Evolutionary conservation across 2,113 vertebrate genomes (phyloP), one percentile per base, ranked within the genome.

Genomic region (Corydoras maculifer): DNA sequence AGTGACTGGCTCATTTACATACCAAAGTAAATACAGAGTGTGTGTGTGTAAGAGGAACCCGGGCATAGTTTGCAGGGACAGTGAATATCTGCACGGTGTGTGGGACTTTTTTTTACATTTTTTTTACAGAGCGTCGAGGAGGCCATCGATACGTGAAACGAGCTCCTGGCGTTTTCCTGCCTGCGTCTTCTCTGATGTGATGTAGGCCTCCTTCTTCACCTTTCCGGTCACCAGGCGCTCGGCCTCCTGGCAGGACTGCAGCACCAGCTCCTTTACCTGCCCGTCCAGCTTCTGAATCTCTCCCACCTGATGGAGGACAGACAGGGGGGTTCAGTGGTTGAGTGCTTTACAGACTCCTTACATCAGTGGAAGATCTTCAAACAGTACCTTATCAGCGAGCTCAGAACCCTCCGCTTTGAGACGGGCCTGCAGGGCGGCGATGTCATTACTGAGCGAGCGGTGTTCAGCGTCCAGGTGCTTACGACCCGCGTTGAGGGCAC

Each of bases 371-470:
- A 25, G 18, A 25, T 25, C 18, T 25, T 25, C 18, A 25, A 1
- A 25, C 18, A 25, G 10, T 59, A 94, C 97, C 87, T 97, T 99
- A 58, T 99, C 97, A 0, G 95, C 93, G 61, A 98, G 78, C 49
- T 99, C 97, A 0, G 96, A 97, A 77, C 97, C 96, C 86, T 99
- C 97, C 0, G 93, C 86, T 84, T 99, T 99, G 70, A 98, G 91
- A 58, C 93, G 90, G 60, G 93, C 90, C 83, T 98, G 97, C 82
- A 99, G 84, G 7, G 91, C 88, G 0, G 88, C 87, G 55, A 99
- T 93, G 75, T 99, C 97, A 0, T 81, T 91, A 9, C 92, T 95
- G 32, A 99, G 84, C 12, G 90, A 78, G 60, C 96, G 95, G 68
- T 99, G 95, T 76, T 99, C 97, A 0, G 88, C 89, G 81, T 99